Base-by-base conservation (phyloP, 2,797 vertebrate species). In the Paratrypauchen microcephalus region DNA sequence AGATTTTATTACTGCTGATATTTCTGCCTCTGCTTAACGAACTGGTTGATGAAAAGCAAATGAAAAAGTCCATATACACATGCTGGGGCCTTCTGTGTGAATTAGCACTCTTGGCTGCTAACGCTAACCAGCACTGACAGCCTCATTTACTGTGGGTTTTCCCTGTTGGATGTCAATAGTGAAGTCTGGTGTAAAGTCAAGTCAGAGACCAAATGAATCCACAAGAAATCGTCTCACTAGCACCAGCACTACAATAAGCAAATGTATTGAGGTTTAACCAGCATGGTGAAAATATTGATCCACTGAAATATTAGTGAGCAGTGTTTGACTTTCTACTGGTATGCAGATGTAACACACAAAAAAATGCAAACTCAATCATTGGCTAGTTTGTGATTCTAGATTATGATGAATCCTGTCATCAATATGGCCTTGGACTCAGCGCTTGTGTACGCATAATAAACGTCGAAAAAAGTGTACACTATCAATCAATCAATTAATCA, bases 31-130 rank as follows among this genome's bases (percentile, higher is more conserved):
- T 62, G 60, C 60, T 21, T 45, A 41, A 62, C 36, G 13, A 45
- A 62, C 36, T 21, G n/a, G 60, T 62, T 62, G 60, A 62, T 62
- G 60, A 45, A 62, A 62, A 62, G 36, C 36, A 62, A 62, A 62
- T 62, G n/a, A 62, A 62, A 62, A 62, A 45, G 36, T 62, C 30
- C 30, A 47, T 6, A 54, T 30, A 65, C 23, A 52, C 48, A 56
- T 54, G n/a, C 55, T 56, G 47, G 70, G n/a, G 30, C 15, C 24
- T 52, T 68, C 18, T 26, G 55, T 65, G 66, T 50, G 60, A 24
- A 62, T 62, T 62, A 62, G 60, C 36, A 12, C 60, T 62, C 12
- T 41, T 4, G 21, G 60, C n/a, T 45, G 36, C 60, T 23, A 62
- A 62, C 39, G 12, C 60, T 62, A 62, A 62, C 60, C 54, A 59